Conservation (phyloP, 2,113 vertebrate genomes). For the Indicator indicator region DNA sequence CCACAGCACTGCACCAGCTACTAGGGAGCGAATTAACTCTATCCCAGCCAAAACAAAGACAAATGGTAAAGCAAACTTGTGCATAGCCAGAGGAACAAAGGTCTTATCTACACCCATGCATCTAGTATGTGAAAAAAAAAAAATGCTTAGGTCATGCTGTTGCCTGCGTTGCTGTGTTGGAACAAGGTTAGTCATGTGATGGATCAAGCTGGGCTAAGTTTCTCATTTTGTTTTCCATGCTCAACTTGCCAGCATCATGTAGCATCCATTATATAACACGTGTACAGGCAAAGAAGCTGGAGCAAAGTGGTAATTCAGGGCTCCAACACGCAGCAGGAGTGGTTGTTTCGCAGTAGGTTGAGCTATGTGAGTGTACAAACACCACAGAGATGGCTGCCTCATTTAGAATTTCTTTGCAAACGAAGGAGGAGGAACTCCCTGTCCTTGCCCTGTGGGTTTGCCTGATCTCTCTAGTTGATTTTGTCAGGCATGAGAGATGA, state of each 20-base stretch:
- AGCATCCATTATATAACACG: fast-evolving
- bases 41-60: neutral
- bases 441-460: neutral
- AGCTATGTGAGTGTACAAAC: neutral
- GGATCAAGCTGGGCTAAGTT: neutral
- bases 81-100: neutral
- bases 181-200: neutral
- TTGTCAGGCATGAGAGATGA: neutral
- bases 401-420: neutral
- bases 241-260: fast-evolving
- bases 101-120: neutral
- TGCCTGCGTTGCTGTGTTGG: neutral
- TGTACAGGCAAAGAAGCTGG: neutral
- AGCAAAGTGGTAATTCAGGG: neutral
- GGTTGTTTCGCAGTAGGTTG: neutral
- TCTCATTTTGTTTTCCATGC: neutral
- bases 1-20: neutral
- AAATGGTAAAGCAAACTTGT: neutral
- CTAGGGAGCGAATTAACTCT: neutral
- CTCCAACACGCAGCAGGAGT: neutral
- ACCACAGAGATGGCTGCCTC: neutral
- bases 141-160: neutral
- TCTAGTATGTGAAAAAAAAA: neutral
- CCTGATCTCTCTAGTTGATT: neutral
- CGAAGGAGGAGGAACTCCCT: neutral